Percentiles rank a stretch among this genome's conserved stretches.
Conservation (phyloP, 2,797 vertebrate species). For the Anas capensis region DNA sequence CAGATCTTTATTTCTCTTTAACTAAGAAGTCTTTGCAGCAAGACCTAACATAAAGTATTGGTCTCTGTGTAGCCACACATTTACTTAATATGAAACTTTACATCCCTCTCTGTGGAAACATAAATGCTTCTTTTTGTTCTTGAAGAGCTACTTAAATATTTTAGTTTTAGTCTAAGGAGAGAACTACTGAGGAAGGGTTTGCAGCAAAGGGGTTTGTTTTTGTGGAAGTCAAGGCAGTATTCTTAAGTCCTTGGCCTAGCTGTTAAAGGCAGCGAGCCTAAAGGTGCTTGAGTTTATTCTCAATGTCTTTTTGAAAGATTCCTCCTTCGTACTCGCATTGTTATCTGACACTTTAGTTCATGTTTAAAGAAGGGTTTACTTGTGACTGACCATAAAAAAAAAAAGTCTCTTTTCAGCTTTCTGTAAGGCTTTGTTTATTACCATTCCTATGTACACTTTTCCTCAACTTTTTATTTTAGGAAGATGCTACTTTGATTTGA, state of each 20-base stretch:
- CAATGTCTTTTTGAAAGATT: background rate
- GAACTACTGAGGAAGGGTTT: background rate
- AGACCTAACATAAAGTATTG: background rate
- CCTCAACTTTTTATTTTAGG: background rate
- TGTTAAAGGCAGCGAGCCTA: background rate
- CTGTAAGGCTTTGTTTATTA: background rate
- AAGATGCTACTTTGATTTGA: background rate
- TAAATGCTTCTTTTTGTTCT: background rate
- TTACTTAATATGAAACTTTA: background rate
- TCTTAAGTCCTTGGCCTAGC: background rate
- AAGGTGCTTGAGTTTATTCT: background rate
- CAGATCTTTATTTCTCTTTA: background rate
- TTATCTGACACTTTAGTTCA: background rate
- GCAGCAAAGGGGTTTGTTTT: background rate
- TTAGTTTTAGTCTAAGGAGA: background rate
- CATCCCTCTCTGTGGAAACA: background rate
- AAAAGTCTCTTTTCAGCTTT: background rate
- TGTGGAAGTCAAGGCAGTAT: background rate
- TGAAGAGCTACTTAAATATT: background rate
- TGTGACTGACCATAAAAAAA: background rate
- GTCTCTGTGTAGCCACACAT: background rate
- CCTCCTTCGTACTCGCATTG: background rate
- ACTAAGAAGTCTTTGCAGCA: background rate
- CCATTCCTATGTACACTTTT: background rate
- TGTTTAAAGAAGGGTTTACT: background rate